Base-by-base conservation (phyloP, 53 echinoderm and acorn worm species). In the Hippasteria phrygiana region DNA sequence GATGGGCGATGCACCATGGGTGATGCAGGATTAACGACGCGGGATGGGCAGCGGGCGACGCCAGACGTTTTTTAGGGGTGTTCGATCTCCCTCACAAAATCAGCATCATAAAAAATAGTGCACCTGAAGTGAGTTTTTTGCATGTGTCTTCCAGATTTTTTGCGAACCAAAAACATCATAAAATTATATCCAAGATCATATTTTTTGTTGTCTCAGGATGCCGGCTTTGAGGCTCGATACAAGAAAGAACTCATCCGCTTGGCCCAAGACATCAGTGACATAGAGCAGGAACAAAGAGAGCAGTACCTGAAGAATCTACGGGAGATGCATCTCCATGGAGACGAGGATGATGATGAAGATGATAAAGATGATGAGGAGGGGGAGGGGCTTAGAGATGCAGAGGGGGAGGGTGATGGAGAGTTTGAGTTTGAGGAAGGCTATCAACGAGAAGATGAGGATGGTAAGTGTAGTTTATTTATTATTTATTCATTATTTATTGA, bases 401-500 rank as follows among this genome's bases (percentile, higher is more conserved):
- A 17, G 34, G 78, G 47, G 5, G 74, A 64, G n/a, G 48, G 34
- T 4, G 72, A 83, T 17, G 69, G 40, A 46, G 74, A 86, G 4
- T 71, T 84, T 74, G 64, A 91, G 2, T 63, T 63, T 75, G 77
- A 76, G 46, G 91, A 87, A 56, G 43, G 24, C 59, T 35, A 22
- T 43, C 74, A 38, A 22, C 29, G 34, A 3, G 26, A 65, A 3
- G 69, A 34, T 22, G 62, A 75, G 3, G 33, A 42, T 42, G 74
- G 74, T 75, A 88, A 75, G 88, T 31, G 37, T 18, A 71, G 32
- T 33, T 62, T 62, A 5, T 12, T 62, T 62, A 18, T 62, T 62
- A 5, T 24, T 62, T 62, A 18, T 20, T 24, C 17, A 18, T n/a
- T n/a, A n/a, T n/a, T n/a, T n/a, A n/a, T n/a, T 35, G 35, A 32